Evolutionary conservation across 2,113 vertebrate species (phyloP), one percentile per base, ranked within the genome.

Genomic region (Eolophus roseicapilla): DNA sequence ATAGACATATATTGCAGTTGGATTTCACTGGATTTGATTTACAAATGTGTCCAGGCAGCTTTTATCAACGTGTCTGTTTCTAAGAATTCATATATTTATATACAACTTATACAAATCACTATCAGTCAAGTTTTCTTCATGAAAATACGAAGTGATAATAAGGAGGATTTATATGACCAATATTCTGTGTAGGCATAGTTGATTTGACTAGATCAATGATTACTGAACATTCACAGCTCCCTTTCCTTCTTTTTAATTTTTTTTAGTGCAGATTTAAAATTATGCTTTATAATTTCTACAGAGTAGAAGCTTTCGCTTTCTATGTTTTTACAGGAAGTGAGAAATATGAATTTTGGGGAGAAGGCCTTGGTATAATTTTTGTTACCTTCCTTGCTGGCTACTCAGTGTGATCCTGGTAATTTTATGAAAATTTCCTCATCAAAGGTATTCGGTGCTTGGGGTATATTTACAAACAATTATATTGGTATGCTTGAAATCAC

Each of bases 221-320:
- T 85, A 43, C 29, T 63, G 37, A 92, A 77, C 5, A 79, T 60
- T 31, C 31, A 24, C 43, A 70, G 7, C n/a, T 59, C 2, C 4
- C 19, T 39, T 86, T 37, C 31, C 10, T 86, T 82, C 1, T 7
- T 86, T 64, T 23, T 35, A 28, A 31, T 82, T 57, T 5, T 74
- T 76, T 69, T 43, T 47, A 4, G 52, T 76, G 82, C 10, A n/a
- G 28, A 63, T 81, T 87, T 75, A 71, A 25, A 74, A 19, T 8
- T 41, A 78, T 50, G 17, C 0, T 29, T 31, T 28, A 63, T 59
- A 91, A 77, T 67, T 95, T 84, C 90, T 68, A 82, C 78, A 21
- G 1, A 55, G 14, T 29, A 33, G 1, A 57, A 44, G 3, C 2
- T 37, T 82, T 65, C 68, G 17, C 0, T 23, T 65, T 78, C 2